A percentile compares a stretch with the other conserved stretches of the same genome.
These are phyloP conservation scores for Formica aserva DNA, from an alignment of 2,888 invertebrate species.

Conservation along the genomic window DNA sequence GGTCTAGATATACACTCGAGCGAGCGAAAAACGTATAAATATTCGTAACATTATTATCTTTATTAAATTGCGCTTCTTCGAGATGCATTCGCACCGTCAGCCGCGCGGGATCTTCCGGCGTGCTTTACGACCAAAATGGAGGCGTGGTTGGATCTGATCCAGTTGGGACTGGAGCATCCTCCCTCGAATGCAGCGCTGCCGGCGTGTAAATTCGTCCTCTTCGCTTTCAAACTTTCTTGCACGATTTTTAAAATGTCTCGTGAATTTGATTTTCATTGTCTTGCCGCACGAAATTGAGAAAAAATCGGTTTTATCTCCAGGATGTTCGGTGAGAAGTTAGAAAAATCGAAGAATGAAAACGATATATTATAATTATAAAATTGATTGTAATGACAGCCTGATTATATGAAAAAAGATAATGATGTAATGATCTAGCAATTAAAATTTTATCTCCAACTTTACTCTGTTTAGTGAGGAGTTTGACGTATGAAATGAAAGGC, in stretches of 20 bases:
- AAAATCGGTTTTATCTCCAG: neutral
- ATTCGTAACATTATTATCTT: conserved; percentile 85
- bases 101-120: conserved; percentile 62
- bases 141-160: conserved; percentile 82
- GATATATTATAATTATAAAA: neutral
- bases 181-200: conserved; percentile 50
- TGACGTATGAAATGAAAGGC: neutral
- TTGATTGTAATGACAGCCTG: neutral
- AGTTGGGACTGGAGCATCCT: conserved; percentile 57
- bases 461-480: neutral
- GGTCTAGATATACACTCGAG: conserved; percentile 73
- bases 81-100: conserved; percentile 56
- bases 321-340: neutral
- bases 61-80: conserved; percentile 82
- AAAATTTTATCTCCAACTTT: neutral
- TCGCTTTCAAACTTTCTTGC: neutral
- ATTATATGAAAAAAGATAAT: neutral
- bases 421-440: neutral
- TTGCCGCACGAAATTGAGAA: conserved; percentile 1
- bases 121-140: conserved; percentile 76
- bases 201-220: conserved; percentile 40
- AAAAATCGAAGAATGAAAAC: neutral
- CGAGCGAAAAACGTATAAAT: conserved; percentile 80
- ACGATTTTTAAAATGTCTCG: conserved; percentile 28
- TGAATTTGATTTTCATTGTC: conserved; percentile 47